phyloP scores from a whole-genome alignment of 2,113 vertebrate genomes.

The Microcebus griseorufus region DNA sequence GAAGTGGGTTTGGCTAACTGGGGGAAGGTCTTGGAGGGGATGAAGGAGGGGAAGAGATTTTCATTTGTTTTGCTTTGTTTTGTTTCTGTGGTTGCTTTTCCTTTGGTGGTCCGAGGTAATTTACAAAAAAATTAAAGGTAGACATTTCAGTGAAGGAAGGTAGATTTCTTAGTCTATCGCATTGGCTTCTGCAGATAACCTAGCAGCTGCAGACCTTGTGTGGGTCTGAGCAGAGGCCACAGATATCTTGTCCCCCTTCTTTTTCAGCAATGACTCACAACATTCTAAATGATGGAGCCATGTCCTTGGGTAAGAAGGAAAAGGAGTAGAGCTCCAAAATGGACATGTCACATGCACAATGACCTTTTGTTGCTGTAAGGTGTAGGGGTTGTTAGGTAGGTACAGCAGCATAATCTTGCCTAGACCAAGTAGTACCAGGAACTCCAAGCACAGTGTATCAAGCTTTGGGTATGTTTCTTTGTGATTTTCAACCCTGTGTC shows the following conservation, averaged over 20 bases:
- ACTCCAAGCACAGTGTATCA: accelerated
- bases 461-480: not conserved
- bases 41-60: not conserved
- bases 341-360: not conserved
- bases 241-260: not conserved
- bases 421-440: accelerated
- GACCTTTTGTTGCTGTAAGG: not conserved
- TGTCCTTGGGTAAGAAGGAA: not conserved
- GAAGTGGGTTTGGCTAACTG: not conserved
- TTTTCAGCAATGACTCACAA: not conserved
- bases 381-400: no score
- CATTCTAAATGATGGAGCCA: not conserved
- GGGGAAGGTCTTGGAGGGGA: not conserved
- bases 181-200: not conserved
- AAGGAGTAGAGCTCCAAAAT: not conserved
- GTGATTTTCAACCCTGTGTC: not conserved
- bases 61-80: not conserved
- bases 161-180: not conserved
- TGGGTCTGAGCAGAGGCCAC: not conserved
- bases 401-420: no score
- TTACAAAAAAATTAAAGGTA: not conserved
- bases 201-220: not conserved
- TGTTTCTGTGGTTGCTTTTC: not conserved
- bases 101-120: not conserved
- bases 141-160: not conserved